Evolutionary conservation across 2,797 vertebrate genomes (phyloP), one percentile per base, ranked within the genome.

Genomic region (Psittacula echo): DNA sequence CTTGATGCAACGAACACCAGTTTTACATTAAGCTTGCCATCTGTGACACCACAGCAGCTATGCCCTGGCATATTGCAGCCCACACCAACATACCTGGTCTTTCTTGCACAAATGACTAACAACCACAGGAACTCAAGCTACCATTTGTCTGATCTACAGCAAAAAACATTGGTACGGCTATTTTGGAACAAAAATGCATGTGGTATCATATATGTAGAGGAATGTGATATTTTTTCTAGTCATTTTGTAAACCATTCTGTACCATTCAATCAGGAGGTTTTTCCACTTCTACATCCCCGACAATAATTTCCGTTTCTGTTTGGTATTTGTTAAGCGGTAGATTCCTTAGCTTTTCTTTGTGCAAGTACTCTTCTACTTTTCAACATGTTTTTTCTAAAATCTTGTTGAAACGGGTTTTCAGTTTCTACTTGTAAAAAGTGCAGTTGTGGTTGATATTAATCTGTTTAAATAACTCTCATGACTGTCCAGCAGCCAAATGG

Each of bases 1-100:
- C 92, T 98, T 73, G 85, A 64, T 70, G 50, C 7, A 0, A 97
- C 97, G 2, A 98, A 98, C 73, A 98, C 91, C 68, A 98, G 97
- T 88, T 67, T 98, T 67, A 96, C 71, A 1, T 62, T 98, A 45
- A 77, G 70, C 24, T 89, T 98, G 66, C 96, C 97, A 22, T 58
- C 82, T 20, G 72, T 81, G 81, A 94, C 48, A 34, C 92, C 96
- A 48, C 94, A 97, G 34, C 53, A 94, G 32, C 79, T 60, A 1
- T 97, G 96, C 76, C 65, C 81, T 0, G 73, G 87, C 21, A 92
- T 98, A 90, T 90, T 34, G 3, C 90, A 45, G 47, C 94, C 97
- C 27, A 98, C 96, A 0, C 85, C 95, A 0, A 98, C 96, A 0
- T 98, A 98, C 71, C 77, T 96, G 83, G 70, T 98, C 19, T 97